Base-by-base conservation (phyloP, 2,113 vertebrate genomes). In the Benitochromis conjunctus region DNA sequence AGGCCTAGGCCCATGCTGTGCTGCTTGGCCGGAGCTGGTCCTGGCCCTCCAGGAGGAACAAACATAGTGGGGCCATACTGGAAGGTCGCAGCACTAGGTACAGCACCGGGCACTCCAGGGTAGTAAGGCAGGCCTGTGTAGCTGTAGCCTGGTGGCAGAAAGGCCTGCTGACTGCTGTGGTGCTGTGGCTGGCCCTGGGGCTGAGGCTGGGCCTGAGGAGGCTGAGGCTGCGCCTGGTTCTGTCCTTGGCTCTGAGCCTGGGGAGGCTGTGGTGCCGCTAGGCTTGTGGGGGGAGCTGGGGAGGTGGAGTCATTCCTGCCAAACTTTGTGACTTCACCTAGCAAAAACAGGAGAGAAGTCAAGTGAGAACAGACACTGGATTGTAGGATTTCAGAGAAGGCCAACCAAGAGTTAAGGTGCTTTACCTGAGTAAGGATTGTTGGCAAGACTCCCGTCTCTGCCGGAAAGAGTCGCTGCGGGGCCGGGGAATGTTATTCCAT, bases 71-170 rank as follows among this genome's bases (percentile, higher is more conserved):
- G 98, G 95, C 97, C 98, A 0, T 99, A 99, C 95, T 99, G 98
- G 95, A 99, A 99, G 94, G 98, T 94, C 6, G 94, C 95, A 19
- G 95, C 98, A 93, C 97, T 98, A 91, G 98, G 98, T 78, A 99
- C 97, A 1, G 92, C 91, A 57, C 98, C 98, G 31, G 98, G 98
- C 90, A 99, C 96, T 90, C 98, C 98, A 55, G 98, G 96, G 93
- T 99, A 99, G 95, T 99, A 99, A 58, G 98, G 98, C 96, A 99
- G 97, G 92, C 98, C 99, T 86, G 98, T 98, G 93, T 99, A 99
- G 95, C 98, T 99, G 97, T 99, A 99, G 94, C 98, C 98, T 1
- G 98, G 98, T 64, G 98, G 98, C 95, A 99, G 97, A 95, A 99
- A 99, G 86, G 98, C 97, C 97, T 99, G 98, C 96, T 99, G 98